A percentile compares a stretch with the other conserved stretches of the same genome.
These are phyloP conservation scores for Podiceps cristatus DNA, from an alignment of 2,113 vertebrate genomes.

Conservation along the genomic window DNA sequence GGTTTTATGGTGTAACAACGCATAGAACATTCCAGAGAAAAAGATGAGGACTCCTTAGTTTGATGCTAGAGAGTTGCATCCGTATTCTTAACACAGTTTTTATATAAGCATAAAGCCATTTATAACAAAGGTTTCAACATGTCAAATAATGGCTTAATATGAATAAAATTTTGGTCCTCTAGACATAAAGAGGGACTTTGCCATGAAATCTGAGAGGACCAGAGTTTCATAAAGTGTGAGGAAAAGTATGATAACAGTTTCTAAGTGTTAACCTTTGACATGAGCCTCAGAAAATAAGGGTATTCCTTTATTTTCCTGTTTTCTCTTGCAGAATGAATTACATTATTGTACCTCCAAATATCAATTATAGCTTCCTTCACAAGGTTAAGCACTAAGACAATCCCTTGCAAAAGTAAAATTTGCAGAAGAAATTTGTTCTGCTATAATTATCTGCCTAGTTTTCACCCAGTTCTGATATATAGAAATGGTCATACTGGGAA, in stretches of 20 bases:
- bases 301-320: not conserved
- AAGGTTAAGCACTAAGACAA: not conserved
- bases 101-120: not conserved
- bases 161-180: not conserved
- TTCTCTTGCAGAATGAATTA: not conserved
- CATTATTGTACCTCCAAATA: not conserved
- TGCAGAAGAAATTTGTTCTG: not conserved
- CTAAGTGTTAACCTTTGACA: not conserved
- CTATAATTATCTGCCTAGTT: not conserved
- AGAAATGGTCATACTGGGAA: accelerated
- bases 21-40: not conserved
- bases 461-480: not conserved
- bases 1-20: not conserved
- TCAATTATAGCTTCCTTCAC: not conserved
- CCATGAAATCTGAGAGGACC: not conserved
- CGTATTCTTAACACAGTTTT: not conserved
- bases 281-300: not conserved
- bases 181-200: not conserved
- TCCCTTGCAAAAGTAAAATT: not conserved
- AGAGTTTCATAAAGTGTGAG: not conserved
- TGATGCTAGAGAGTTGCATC: not conserved
- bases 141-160: not conserved
- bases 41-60: not conserved
- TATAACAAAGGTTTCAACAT: not conserved
- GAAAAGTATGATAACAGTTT: not conserved